Base-by-base conservation (phyloP, 2,113 vertebrate species). In the Thermophis baileyi region DNA sequence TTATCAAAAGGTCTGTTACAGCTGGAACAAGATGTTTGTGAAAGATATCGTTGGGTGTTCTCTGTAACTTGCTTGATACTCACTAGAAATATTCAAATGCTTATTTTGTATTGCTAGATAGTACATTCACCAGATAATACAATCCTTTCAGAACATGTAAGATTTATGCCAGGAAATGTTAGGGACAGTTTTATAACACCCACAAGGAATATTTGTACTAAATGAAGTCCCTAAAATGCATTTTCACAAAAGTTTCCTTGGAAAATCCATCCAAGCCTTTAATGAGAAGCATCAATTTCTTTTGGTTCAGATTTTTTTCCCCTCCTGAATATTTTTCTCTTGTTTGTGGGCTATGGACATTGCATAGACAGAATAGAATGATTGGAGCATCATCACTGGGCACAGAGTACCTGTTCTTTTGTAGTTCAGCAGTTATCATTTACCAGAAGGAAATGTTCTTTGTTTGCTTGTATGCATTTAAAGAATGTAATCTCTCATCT, bases 81-180 rank as follows among this genome's bases (percentile, higher is more conserved):
- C 95, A 96, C 96, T 96, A 97, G 97, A 97, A 97, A 96, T 97
- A 97, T 97, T 97, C 98, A 98, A 97, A 97, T 96, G 92, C 97
- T 94, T 96, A 89, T 96, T 98, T 97, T 96, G 96, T 96, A 95
- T 96, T 95, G 95, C 97, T 96, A 95, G 96, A 96, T 96, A 96
- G 95, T 96, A 54, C 95, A 95, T 96, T 96, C 96, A 95, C 95
- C 96, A 97, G 94, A 96, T 94, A 96, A 95, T 94, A 95, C 94
- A 93, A 94, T 94, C 95, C 96, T 96, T 97, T 96, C 94, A 97
- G 74, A 92, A 96, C 95, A 96, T 95, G 96, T 97, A 94, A 96
- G 94, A 95, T 92, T 95, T 91, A 87, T 95, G 94, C 95, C 92
- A 95, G 95, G 86, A 91, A 94, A 93, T 94, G 91, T 95, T 96